Percentiles rank a stretch among this genome's conserved stretches.
Evolutionary conservation across 1,140 invertebrate genomes (phyloP).

Genomic region (Drosophila gunungcola): DNA sequence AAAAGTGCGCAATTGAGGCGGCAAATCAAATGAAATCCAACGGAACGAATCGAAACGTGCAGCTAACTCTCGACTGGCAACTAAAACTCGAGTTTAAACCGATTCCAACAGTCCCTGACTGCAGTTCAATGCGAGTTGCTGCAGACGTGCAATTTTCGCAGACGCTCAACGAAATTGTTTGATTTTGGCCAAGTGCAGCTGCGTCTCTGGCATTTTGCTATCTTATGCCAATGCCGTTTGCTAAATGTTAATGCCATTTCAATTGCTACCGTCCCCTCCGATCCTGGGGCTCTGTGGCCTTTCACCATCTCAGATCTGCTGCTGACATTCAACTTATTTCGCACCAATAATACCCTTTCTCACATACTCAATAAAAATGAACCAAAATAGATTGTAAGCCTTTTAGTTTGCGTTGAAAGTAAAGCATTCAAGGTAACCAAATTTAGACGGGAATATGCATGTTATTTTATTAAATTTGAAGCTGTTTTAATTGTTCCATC

Average conservation of each 20-base stretch:
- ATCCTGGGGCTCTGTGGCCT: conserved; percentile 13
- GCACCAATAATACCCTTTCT: conserved; percentile 31
- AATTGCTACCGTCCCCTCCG: conserved; percentile 49
- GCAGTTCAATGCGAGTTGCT: conserved; percentile 11
- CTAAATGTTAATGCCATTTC: conserved; percentile 83
- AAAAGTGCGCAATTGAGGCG: conserved; percentile 81
- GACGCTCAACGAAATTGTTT: conserved; percentile 73
- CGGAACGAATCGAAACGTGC: conserved; percentile 72
- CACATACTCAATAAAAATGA: neutral
- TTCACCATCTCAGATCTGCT: conserved; percentile 33
- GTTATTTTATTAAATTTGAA: no score
- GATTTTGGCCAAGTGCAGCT: conserved; percentile 78
- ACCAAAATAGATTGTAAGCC: neutral
- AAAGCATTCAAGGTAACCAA: neutral
- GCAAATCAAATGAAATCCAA: conserved; percentile 82
- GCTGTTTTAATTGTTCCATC: no score
- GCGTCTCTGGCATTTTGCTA: conserved; percentile 70
- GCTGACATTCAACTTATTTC: conserved; percentile 61
- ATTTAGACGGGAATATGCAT: no score
- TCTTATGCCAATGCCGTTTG: conserved; percentile 74
- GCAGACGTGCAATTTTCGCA: conserved; percentile 64
- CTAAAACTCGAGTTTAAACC: conserved; percentile 6
- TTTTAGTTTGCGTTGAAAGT: neutral
- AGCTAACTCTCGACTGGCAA: conserved; percentile 9
- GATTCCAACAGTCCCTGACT: conserved; percentile 1